phyloP scores from a whole-genome alignment of 2,888 invertebrate species.

The Incurvaria masculella region DNA sequence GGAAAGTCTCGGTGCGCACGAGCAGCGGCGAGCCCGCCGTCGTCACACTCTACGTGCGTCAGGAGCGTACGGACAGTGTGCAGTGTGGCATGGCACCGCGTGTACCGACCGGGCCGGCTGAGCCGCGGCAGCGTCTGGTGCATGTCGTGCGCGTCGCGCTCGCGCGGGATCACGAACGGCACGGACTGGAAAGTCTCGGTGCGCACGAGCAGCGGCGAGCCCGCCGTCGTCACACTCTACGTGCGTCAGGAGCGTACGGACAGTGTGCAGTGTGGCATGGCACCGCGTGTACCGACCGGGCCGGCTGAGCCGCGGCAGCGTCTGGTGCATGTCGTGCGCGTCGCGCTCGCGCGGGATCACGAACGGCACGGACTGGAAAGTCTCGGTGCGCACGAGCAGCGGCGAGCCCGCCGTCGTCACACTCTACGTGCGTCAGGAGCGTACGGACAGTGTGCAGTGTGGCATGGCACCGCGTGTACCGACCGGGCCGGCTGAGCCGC shows the following conservation, averaged over 20 bases:
- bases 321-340: conserved; percentile 92
- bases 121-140: conserved; percentile 82
- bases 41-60: too few relatives aligned
- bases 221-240: conserved; percentile 90
- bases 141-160: conserved; percentile 95
- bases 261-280: too few relatives aligned
- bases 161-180: conserved; percentile 90
- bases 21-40: conserved; percentile 91
- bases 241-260: too few relatives aligned
- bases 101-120: conserved; percentile 87
- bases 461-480: too few relatives aligned
- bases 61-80: too few relatives aligned
- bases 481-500: conserved; percentile 86
- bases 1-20: conserved; percentile 95
- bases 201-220: conserved; percentile 88
- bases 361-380: conserved; percentile 92
- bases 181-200: conserved; percentile 96
- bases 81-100: too few relatives aligned
- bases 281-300: too few relatives aligned
- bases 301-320: conserved; percentile 81
- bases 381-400: conserved; percentile 90
- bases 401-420: conserved; percentile 94
- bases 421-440: too few relatives aligned
- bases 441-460: too few relatives aligned
- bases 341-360: conserved; percentile 92